phyloP scores from a whole-genome alignment of 2,113 vertebrate species.

The Bubalus kerabau region DNA sequence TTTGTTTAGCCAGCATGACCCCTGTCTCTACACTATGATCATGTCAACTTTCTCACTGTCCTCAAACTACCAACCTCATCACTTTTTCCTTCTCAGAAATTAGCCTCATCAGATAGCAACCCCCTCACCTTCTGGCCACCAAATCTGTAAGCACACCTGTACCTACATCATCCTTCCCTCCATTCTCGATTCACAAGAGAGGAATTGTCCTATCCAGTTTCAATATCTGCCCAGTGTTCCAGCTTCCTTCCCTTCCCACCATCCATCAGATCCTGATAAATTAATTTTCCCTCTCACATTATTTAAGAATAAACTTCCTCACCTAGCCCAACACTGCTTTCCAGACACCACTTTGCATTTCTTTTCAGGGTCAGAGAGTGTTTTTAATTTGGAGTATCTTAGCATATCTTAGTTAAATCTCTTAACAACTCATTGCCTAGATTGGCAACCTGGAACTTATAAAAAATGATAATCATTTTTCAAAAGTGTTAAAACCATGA shows the following conservation, averaged over 20 bases:
- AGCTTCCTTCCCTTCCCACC: not conserved
- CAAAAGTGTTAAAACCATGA: not conserved
- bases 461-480: not conserved
- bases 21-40: not conserved
- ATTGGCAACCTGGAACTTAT: not conserved
- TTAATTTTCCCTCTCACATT: not conserved
- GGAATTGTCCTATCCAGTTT: not conserved
- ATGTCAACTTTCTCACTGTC: not conserved
- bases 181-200: not conserved
- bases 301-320: not conserved
- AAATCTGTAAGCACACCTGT: not conserved
- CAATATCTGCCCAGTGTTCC: not conserved
- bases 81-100: not conserved
- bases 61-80: not conserved
- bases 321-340: not conserved
- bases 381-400: not conserved
- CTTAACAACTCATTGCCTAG: not conserved
- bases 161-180: not conserved
- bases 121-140: not conserved
- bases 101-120: not conserved
- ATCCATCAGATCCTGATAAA: not conserved
- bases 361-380: not conserved
- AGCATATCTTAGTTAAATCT: not conserved
- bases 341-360: not conserved
- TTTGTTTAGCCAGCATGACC: not conserved